Conservation (phyloP, 2,113 vertebrate genomes). For the Carlito syrichta region DNA sequence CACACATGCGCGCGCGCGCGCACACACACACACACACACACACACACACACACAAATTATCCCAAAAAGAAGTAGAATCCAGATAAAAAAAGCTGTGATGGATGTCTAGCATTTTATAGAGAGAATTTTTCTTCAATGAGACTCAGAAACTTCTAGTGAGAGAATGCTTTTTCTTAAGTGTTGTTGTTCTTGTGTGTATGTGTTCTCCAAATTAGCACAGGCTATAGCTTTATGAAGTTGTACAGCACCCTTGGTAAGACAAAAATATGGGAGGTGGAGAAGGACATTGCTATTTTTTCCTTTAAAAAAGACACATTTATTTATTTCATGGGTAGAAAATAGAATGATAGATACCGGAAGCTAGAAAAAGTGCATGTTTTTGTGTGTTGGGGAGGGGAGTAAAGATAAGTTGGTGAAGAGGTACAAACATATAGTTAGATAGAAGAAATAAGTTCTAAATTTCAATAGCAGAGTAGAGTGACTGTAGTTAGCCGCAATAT, state of each 20-base stretch:
- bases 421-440: neutral
- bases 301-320: neutral
- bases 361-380: neutral
- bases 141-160: neutral
- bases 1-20: neutral
- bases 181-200: neutral
- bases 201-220: neutral
- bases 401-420: neutral
- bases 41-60: neutral
- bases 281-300: neutral
- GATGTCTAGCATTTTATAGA: neutral
- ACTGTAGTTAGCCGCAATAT: neutral
- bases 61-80: neutral
- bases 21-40: neutral
- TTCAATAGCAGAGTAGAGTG: neutral
- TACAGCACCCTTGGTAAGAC: neutral
- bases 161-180: neutral
- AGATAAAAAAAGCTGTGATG: neutral
- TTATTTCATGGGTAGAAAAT: neutral
- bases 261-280: neutral
- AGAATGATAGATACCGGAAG: neutral
- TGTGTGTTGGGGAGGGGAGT: neutral
- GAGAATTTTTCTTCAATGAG: neutral
- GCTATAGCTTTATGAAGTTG: neutral
- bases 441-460: neutral